Conservation (phyloP, 1,140 invertebrate genomes). For the Leguminivora glycinivorella region DNA sequence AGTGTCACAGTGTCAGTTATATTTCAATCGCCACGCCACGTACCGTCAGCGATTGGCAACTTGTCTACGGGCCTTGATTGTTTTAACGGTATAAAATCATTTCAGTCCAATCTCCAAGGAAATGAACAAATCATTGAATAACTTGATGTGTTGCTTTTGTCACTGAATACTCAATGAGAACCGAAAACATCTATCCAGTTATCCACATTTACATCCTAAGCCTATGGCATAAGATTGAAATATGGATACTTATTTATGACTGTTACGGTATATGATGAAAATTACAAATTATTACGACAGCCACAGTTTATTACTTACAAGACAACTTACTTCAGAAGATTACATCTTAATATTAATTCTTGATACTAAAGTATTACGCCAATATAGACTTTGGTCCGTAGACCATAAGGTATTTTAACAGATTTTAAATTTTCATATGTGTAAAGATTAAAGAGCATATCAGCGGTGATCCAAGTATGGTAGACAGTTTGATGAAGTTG, state of each 20-base stretch:
- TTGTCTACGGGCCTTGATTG: too few relatives aligned
- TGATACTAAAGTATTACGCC: not conserved
- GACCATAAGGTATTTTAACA: not conserved
- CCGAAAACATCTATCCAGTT: not conserved
- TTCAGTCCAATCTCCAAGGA: constrained; percentile 14
- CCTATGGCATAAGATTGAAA: not conserved
- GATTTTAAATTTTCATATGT: not conserved
- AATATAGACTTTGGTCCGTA: not conserved
- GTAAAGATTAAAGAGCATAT: not conserved
- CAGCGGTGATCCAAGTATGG: constrained; percentile 12
- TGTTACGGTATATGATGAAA: not conserved
- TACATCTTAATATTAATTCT: constrained; percentile 1
- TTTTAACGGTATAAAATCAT: constrained; percentile 14
- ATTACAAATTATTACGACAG: constrained; percentile 13
- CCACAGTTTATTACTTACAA: constrained; percentile 1
- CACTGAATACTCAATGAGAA: not conserved
- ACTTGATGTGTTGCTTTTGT: constrained; percentile 23
- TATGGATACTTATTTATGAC: not conserved
- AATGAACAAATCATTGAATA: constrained; percentile 12
- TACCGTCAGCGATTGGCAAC: too few relatives aligned
- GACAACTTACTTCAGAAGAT: constrained; percentile 7
- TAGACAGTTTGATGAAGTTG: constrained; percentile 15
- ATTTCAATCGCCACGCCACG: too few relatives aligned
- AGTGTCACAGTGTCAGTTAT: too few relatives aligned
- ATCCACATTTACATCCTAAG: not conserved